phyloP scores from a whole-genome alignment of 1,140 invertebrate genomes.

The Lanistes nyassanus region DNA sequence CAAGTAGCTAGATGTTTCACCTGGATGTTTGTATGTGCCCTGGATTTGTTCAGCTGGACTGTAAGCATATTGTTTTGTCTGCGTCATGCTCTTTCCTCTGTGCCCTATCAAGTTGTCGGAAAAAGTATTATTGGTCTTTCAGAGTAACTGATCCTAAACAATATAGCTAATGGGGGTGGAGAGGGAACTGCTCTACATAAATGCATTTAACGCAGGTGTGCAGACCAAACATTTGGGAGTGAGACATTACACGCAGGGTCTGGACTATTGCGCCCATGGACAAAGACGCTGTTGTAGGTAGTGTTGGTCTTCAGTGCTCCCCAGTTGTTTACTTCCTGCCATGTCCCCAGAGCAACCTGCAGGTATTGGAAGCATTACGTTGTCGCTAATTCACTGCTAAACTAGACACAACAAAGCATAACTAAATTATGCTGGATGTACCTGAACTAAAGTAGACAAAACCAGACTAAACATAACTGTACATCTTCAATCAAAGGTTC shows the following conservation, averaged over 20 bases:
- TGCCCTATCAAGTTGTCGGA: background rate
- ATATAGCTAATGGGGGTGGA: too few species aligned
- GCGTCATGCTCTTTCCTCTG: too few species aligned
- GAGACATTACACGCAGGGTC: conserved; percentile 46
- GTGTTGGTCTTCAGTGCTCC: conserved; percentile 35
- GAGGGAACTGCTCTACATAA: too few species aligned
- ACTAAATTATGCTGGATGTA: too few species aligned
- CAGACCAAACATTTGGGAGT: conserved; percentile 43
- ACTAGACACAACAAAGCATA: background rate
- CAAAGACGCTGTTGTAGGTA: conserved; percentile 47
- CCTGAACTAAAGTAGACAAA: too few species aligned
- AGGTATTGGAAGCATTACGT: background rate
- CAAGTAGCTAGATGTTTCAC: too few species aligned
- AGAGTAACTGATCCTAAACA: too few species aligned
- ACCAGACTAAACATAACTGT: background rate
- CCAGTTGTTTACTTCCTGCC: conserved; percentile 25
- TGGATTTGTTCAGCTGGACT: too few species aligned
- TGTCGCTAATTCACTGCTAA: background rate
- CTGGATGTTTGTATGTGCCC: too few species aligned
- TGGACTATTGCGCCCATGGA: conserved; percentile 46
- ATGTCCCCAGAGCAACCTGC: conserved; percentile 61
- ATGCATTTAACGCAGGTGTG: too few species aligned
- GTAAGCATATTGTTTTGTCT: too few species aligned
- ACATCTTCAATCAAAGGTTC: background rate
- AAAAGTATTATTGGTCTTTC: background rate